Evolutionary conservation across 2,888 invertebrate genomes (phyloP), one percentile per base, ranked within the genome.

Genomic region (Proisotoma minuta): DNA sequence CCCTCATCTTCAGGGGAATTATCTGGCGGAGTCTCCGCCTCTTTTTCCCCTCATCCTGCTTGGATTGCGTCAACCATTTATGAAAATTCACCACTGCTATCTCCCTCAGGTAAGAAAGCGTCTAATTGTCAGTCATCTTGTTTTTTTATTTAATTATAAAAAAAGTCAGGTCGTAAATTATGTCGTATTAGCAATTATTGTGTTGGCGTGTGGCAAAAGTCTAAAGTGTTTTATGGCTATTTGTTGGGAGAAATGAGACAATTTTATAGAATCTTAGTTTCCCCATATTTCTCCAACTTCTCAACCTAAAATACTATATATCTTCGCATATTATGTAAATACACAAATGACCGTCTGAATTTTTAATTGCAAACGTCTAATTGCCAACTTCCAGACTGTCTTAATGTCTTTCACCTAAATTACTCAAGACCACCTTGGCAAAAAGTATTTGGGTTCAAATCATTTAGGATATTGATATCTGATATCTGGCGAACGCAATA

Each of bases 21-120:
- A 51, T 58, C 50, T 59, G 60, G 50, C 62, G 61, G 48, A 57
- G 57, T 65, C 63, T 63, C 65, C 63, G 63, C 66, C 64, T 62
- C 68, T 40, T 69, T 66, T 60, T 62, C 68, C 34, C 66, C 61
- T 47, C 60, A n/a, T n/a, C n/a, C n/a, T n/a, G n/a, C 68, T 58
- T 69, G 68, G 68, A 65, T 69, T 59, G 54, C 66, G 59, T 62
- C 68, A 63, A 63, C 65, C 61, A 59, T 65, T 59, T 69, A 66
- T 54, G 68, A 69, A 58, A 63, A 49, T 34, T 60, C 68, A 34
- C 56, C 65, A 27, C 52, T 69, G 29, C 59, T 69, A 24, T 66
- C 68, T 49, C 68, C 68, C 40, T 52, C 52, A 52, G 52, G 52
- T 52, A 23, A n/a, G n/a, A n/a, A n/a, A n/a, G n/a, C n/a, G n/a